Conservation (phyloP, 92 coral and sea anemone genomes). For the Porites divaricata region DNA sequence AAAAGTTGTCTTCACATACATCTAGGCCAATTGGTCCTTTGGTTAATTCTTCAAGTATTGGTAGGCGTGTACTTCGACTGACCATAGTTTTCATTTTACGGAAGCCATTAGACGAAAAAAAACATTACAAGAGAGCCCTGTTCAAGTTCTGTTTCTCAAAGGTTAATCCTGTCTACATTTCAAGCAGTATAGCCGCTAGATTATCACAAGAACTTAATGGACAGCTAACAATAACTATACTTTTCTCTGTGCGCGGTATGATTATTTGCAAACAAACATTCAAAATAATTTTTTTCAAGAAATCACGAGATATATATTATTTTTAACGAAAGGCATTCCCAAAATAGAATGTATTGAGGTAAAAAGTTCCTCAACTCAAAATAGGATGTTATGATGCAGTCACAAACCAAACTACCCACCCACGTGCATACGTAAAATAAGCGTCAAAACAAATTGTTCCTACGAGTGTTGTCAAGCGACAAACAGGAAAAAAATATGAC, state of each 20-base stretch:
- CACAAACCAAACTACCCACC: background rate
- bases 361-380: background rate
- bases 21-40: no score
- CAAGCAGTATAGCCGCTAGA: no score
- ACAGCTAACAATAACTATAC: background rate
- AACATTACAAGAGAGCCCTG: no score
- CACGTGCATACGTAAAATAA: background rate
- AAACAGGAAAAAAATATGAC: background rate
- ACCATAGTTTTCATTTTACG: no score
- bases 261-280: conserved; percentile 12
- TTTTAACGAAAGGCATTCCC: background rate
- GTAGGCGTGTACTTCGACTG: no score
- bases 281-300: background rate
- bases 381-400: background rate
- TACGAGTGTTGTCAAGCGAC: background rate
- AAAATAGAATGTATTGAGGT: background rate
- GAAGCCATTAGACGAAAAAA: no score
- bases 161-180: no score
- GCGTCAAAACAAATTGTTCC: background rate
- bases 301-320: background rate
- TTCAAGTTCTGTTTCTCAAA: no score
- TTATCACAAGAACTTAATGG: background rate
- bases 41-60: no score
- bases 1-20: no score
- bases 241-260: background rate